Evolutionary conservation across 2,888 invertebrate genomes (phyloP), one percentile per base, ranked within the genome.

Genomic region (Leptopilina syphax): DNA sequence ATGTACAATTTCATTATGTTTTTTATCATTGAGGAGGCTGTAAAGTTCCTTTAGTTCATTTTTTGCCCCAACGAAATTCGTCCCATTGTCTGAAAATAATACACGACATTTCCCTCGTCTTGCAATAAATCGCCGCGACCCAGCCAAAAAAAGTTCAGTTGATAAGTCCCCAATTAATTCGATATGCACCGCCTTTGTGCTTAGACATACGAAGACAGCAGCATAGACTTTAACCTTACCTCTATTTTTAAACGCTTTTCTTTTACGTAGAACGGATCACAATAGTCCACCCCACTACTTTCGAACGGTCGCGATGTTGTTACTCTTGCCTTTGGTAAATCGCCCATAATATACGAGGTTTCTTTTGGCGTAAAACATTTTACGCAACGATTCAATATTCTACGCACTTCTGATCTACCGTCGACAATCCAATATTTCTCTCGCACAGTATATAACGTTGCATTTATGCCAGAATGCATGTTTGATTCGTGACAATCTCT

Each of bases 221-320:
- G 86, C 60, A 68, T 85, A 86, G 9, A 77, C 81, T 77, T 88
- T 88, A 1, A 81, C 70, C 18, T 50, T 60, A 41, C 79, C 79
- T 4, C 77, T 50, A 60, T 81, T 83, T 54, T 76, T n/a, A 79
- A 65, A 27, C 78, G 81, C 7, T 79, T 77, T 63, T 84, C 83
- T 24, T 82, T 80, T 13, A 88, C 73, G 5, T 76, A 67, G 54
- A 87, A 82, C 3, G 88, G 87, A 3, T 88, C 88, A 27, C 84
- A 86, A 81, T 84, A 88, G 78, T 89, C 88, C 1, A 87, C 79
- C 0, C 88, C 88, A 67, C 79, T 66, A 18, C 82, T 82, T 7
- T 66, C 79, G 82, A 89, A 89, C 67, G 88, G 84, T 6, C 85
- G 79, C 13, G 83, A 67, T 8, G 84, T 82, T 3, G 76, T 83